phyloP scores from a whole-genome alignment of 2,113 vertebrate species.

The Salvelinus alpinus region DNA sequence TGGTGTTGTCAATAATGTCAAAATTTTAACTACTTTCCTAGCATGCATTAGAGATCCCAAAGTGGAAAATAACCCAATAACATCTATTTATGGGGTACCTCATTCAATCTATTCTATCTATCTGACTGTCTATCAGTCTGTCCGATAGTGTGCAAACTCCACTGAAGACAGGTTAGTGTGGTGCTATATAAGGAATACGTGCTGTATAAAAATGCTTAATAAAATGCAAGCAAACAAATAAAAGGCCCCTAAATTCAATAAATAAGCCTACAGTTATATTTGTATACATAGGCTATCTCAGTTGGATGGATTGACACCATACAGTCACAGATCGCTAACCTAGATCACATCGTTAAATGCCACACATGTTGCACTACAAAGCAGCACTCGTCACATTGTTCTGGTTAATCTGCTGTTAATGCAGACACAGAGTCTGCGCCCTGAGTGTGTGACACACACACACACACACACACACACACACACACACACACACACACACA shows the following conservation, averaged over 20 bases:
- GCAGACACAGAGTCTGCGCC: conserved; percentile 1
- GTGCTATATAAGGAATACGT: too few relatives aligned
- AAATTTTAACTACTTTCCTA: conserved; percentile 4
- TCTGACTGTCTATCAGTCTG: background rate
- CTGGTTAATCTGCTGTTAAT: conserved; percentile 2
- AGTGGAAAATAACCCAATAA: background rate
- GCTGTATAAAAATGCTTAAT: too few relatives aligned
- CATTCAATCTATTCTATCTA: background rate
- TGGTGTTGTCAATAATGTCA: background rate
- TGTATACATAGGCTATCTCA: too few relatives aligned
- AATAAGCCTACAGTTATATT: too few relatives aligned
- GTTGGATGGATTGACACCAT: background rate
- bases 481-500: too few relatives aligned
- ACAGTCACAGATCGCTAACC: background rate
- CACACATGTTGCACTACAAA: conserved; percentile 8
- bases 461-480: background rate
- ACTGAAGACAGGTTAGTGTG: too few relatives aligned
- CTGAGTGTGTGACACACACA: background rate
- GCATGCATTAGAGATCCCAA: conserved; percentile 11
- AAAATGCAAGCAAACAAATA: too few relatives aligned
- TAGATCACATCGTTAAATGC: background rate
- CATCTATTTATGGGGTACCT: background rate
- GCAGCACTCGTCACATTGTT: background rate
- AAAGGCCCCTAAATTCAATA: too few relatives aligned
- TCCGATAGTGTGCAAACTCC: background rate